Base-by-base conservation (phyloP, 1,140 invertebrate species). In the Drosophila tsacasi region DNA sequence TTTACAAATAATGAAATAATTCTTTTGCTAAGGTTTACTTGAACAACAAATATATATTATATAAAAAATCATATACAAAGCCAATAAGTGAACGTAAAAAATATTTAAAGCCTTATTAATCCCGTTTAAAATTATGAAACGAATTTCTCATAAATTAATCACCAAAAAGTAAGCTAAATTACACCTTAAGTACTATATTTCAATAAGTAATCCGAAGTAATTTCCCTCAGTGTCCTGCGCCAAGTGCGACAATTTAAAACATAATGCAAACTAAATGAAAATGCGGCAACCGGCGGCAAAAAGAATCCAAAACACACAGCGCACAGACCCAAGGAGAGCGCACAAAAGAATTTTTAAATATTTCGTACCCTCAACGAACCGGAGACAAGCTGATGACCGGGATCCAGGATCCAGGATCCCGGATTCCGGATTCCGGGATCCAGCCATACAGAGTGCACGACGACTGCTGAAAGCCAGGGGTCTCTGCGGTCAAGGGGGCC, bases 231-330 rank as follows among this genome's bases (percentile, higher is more conserved):
- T 57, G 54, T 46, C 35, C 76, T 80, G 61, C 78, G 25, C 63
- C 77, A 90, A 90, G 82, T 79, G 79, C 71, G 77, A 81, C 83
- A 81, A 83, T 85, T 91, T 81, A 76, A 83, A 91, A 81, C 83
- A 91, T 87, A 91, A 91, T 91, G 87, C 83, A 91, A 87, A 81
- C 87, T 87, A 91, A 91, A 91, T 91, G 87, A 87, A 89, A 91
- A 79, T 91, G 75, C 87, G 74, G 67, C 80, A 69, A 44, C 50
- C 64, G 59, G 42, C 35, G 54, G 35, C 54, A 57, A 57, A 57
- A 57, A 23, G 54, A 57, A 25, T 39, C 54, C 13, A 35, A 39
- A 39, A n/a, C 19, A 23, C 15, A 12, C n/a, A n/a, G n/a, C n/a
- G 44, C 44, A 13, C 42, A 54, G 46, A 49, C 46, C 57, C 59